phyloP scores from a whole-genome alignment of 2,113 vertebrate genomes.

The Telmatochromis brachygnathus region DNA sequence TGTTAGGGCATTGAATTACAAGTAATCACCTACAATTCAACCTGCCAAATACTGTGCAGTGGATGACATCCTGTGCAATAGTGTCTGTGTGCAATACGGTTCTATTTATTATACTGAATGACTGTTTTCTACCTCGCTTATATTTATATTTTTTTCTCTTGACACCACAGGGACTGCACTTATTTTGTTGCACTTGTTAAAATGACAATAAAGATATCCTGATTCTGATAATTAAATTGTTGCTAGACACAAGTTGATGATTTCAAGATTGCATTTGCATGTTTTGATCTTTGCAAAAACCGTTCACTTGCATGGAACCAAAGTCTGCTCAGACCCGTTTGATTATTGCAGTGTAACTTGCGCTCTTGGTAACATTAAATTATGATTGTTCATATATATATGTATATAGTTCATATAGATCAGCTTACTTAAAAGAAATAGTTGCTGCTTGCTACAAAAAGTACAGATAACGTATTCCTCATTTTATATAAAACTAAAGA shows the following conservation, averaged over 20 bases:
- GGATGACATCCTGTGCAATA: background rate
- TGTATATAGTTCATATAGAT: background rate
- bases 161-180: fast-evolving
- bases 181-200: background rate
- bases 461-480: background rate
- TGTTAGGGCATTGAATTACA: background rate
- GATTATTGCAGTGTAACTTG: background rate
- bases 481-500: background rate
- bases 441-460: background rate
- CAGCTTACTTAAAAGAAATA: background rate
- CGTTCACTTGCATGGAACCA: background rate
- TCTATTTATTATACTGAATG: background rate
- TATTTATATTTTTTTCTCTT: background rate
- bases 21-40: background rate
- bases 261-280: background rate
- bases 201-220: background rate
- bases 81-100: fast-evolving
- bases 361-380: background rate
- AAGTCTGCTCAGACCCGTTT: background rate
- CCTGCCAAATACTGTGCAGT: background rate
- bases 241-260: background rate
- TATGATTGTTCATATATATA: background rate
- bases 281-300: background rate
- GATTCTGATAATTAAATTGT: background rate
- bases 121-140: fast-evolving